These are phyloP conservation scores for Hyperopisus bebe DNA, from an alignment of 2,113 vertebrate genomes.

Conservation along the genomic window DNA sequence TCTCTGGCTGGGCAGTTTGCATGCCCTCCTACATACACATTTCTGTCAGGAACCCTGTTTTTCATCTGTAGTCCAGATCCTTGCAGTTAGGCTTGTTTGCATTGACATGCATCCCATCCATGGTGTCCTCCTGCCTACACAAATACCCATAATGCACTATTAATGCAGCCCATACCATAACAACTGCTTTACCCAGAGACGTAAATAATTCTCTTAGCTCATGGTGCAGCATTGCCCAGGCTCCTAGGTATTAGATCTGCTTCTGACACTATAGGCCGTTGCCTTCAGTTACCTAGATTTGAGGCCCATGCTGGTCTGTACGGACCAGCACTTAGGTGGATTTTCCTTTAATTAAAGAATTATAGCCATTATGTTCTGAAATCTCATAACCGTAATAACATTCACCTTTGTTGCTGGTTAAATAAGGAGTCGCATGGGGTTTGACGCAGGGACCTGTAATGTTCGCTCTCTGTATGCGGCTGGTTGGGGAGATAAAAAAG, in stretches of 20 bases:
- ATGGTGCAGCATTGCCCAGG: background rate
- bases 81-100: background rate
- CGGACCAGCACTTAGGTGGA: background rate
- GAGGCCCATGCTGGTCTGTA: background rate
- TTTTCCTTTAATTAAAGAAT: background rate
- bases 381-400: background rate
- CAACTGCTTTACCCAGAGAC: background rate
- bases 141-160: background rate
- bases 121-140: background rate
- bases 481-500: background rate
- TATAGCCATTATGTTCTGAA: background rate
- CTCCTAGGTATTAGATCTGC: background rate
- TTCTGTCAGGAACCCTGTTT: background rate
- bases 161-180: background rate
- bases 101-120: background rate
- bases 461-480: background rate
- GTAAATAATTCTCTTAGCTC: background rate
- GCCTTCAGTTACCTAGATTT: background rate
- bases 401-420: background rate
- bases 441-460: background rate
- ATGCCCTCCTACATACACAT: background rate
- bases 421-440: background rate
- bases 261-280: background rate
- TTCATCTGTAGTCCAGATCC: background rate
- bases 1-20: background rate